Conservation (phyloP, 2,888 invertebrate genomes). For the Exephanes ischioxanthus region DNA sequence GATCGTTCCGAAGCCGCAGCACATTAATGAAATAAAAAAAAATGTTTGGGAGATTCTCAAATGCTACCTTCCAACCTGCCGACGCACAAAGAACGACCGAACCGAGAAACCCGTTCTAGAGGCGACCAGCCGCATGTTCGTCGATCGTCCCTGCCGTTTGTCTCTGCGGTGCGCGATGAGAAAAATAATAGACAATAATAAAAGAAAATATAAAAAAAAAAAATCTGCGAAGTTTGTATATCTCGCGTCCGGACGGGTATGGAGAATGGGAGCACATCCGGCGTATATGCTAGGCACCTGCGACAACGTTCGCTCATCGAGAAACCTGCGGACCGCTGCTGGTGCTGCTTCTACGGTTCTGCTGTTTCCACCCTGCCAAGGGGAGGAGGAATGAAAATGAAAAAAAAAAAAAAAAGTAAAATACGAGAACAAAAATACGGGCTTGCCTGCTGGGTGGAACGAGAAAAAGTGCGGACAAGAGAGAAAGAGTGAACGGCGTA, state of each 20-base stretch:
- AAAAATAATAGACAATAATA: conserved; percentile 26
- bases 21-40: neutral
- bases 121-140: neutral
- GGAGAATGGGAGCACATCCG: conserved; percentile 41
- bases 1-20: too few species aligned
- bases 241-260: neutral
- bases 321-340: conserved; percentile 31
- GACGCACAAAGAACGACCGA: neutral
- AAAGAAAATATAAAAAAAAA: conserved; percentile 21
- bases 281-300: conserved; percentile 46
- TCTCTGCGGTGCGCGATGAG: neutral
- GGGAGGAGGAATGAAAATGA: neutral
- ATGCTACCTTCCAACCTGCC: neutral
- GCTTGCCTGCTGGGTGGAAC: conserved; percentile 17
- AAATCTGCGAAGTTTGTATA: conserved; percentile 21
- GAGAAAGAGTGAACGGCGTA: conserved; percentile 19
- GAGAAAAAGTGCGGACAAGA: conserved; percentile 20
- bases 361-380: neutral
- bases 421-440: conserved; percentile 39
- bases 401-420: conserved; percentile 46
- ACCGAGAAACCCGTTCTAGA: neutral
- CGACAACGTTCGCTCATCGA: conserved; percentile 45
- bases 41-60: neutral
- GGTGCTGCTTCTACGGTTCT: conserved; percentile 13
- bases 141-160: neutral